phyloP scores from a whole-genome alignment of 1,140 invertebrate species.

The Brachionus sp. region DNA sequence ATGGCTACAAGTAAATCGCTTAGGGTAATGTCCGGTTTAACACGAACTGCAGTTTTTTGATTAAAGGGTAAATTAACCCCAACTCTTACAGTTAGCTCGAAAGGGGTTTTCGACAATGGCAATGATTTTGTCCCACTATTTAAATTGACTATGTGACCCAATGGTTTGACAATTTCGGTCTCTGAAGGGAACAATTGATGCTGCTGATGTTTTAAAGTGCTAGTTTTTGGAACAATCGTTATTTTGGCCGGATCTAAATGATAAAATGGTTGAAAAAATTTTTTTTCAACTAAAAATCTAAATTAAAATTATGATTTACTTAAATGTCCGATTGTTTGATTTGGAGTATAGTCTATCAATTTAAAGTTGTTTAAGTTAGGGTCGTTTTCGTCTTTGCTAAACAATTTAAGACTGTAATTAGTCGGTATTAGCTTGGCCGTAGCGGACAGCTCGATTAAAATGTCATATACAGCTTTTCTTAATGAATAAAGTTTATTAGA shows the following conservation, averaged over 20 bases:
- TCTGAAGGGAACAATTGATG: background rate
- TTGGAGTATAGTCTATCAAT: conserved; percentile 44
- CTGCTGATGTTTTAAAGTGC: conserved; percentile 30
- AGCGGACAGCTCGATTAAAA: conserved; percentile 35
- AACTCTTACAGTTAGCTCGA: conserved; percentile 13
- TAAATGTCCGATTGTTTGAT: conserved; percentile 42
- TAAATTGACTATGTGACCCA: background rate
- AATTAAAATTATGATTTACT: conserved; percentile 25
- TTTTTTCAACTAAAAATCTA: background rate
- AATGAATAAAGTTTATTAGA: background rate
- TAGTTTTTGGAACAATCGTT: background rate
- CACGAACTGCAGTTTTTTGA: conserved; percentile 34
- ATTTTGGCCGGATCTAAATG: conserved; percentile 30
- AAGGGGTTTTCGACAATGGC: background rate
- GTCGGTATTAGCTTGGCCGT: conserved; percentile 42
- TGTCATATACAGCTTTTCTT: conserved; percentile 44
- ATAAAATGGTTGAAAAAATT: background rate
- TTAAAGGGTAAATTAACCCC: conserved; percentile 25
- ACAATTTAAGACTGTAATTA: conserved; percentile 43
- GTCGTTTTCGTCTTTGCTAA: conserved; percentile 13
- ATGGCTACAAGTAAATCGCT: background rate
- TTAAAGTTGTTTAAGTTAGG: background rate
- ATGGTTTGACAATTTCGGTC: background rate
- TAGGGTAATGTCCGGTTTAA: background rate
- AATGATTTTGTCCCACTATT: background rate